These are phyloP conservation scores for Corythornis leucogaster DNA, from an alignment of 2,797 vertebrate species.

Conservation along the genomic window DNA sequence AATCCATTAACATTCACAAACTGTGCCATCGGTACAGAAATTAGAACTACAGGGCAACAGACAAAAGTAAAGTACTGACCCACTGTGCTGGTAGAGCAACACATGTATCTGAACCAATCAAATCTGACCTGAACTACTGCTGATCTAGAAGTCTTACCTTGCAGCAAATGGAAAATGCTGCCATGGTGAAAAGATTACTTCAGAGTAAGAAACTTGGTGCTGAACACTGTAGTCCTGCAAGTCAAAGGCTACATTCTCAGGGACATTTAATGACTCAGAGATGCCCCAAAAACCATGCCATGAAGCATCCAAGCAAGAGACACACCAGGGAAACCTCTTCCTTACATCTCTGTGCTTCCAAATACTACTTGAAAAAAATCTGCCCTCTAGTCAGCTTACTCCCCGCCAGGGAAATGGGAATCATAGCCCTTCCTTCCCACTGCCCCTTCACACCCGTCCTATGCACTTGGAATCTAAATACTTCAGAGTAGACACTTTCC, in stretches of 20 bases:
- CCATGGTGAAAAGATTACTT: neutral
- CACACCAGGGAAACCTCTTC: neutral
- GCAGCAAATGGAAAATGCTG: neutral
- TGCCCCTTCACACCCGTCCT: neutral
- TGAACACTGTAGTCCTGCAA: neutral
- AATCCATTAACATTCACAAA: neutral
- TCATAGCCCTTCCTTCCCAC: neutral
- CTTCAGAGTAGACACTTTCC: neutral
- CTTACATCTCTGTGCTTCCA: neutral
- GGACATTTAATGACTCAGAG: neutral
- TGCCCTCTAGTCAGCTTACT: neutral
- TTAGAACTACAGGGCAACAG: accelerated
- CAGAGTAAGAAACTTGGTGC: neutral
- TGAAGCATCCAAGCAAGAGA: neutral
- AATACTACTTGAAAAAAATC: neutral
- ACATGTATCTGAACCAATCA: neutral
- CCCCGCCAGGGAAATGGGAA: neutral
- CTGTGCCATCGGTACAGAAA: neutral
- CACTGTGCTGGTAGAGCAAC: neutral
- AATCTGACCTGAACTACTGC: neutral
- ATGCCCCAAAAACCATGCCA: neutral
- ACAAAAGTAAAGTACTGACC: neutral
- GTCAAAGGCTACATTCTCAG: neutral
- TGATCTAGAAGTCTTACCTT: neutral
- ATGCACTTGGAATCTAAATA: neutral